Evolutionary conservation across 92 coral and sea anemone genomes (phyloP).

Genomic region (Epizoanthus rinbou): DNA sequence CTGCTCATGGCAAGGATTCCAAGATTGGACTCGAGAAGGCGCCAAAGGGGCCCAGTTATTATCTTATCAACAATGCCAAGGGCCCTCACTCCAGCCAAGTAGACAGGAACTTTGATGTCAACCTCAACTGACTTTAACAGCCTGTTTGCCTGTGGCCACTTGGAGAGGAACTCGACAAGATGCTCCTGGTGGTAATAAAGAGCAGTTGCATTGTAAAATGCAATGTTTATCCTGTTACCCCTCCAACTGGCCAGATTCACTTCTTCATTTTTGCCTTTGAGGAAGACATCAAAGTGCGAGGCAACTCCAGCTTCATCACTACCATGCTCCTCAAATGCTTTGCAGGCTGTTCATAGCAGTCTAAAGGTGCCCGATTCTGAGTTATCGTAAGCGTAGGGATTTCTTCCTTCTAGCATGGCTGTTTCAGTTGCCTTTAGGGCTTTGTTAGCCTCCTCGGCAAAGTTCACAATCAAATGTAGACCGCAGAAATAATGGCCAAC

Average conservation of each 20-base stretch:
- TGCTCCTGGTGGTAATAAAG: slow-evolving; percentile 10
- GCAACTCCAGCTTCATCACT: slow-evolving; percentile 25
- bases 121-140: slow-evolving; percentile 30
- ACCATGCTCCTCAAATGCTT: slow-evolving; percentile 30
- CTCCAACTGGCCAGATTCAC: slow-evolving; percentile 31
- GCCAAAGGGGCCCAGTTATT: slow-evolving; percentile 9
- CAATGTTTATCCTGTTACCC: slow-evolving; percentile 28
- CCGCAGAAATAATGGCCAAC: slow-evolving; percentile 40
- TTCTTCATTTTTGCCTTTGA: slow-evolving; percentile 9
- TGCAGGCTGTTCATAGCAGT: slow-evolving; percentile 23
- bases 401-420: slow-evolving; percentile 25
- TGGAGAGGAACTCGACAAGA: slow-evolving; percentile 4
- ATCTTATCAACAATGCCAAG: slow-evolving; percentile 10
- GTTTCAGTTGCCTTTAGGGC: slow-evolving; percentile 23
- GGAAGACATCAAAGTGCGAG: slow-evolving; percentile 20
- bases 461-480: slow-evolving; percentile 25
- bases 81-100: slow-evolving; percentile 26
- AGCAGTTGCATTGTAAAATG: slow-evolving; percentile 9
- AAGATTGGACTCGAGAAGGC: background rate
- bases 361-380: slow-evolving; percentile 15
- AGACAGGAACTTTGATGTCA: slow-evolving; percentile 25
- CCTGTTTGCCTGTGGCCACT: slow-evolving; percentile 18
- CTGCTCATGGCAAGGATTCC: background rate
- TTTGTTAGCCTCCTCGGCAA: slow-evolving; percentile 34
- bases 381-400: slow-evolving; percentile 25